These are phyloP conservation scores for Perodicticus potto DNA, from an alignment of 2,797 vertebrate species.

Conservation along the genomic window DNA sequence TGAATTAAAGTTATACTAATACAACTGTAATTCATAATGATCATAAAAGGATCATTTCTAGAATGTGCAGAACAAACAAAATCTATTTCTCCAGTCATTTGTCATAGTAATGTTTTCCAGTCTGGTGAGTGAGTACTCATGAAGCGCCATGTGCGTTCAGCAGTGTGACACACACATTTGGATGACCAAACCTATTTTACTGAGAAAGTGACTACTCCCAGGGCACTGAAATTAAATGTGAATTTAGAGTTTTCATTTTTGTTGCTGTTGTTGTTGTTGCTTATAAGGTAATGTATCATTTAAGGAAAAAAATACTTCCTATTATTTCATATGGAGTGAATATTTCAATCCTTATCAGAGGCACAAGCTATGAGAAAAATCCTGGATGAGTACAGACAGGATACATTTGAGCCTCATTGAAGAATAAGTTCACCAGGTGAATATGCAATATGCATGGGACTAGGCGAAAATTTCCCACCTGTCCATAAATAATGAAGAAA, in stretches of 20 bases:
- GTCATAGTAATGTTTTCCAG: background rate
- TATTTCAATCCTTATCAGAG: slow-evolving; percentile 42
- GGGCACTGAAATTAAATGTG: slow-evolving; percentile 12
- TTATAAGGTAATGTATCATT: background rate
- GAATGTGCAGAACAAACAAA: background rate
- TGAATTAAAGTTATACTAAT: background rate
- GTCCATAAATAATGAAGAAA: background rate
- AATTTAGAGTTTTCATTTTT: background rate
- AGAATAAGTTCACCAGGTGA: background rate
- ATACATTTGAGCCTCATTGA: background rate
- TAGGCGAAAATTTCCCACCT: background rate
- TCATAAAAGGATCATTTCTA: background rate
- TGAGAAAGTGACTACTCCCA: background rate
- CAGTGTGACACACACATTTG: background rate
- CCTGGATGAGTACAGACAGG: background rate
- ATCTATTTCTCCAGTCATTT: background rate
- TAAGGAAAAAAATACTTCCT: background rate
- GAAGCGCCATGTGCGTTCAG: background rate
- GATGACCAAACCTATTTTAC: background rate
- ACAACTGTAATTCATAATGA: background rate
- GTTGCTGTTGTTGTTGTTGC: background rate
- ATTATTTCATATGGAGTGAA: background rate
- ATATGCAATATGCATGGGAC: background rate
- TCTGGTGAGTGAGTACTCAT: background rate
- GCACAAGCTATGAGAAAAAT: background rate